phyloP scores from a whole-genome alignment of 1,140 invertebrate genomes.

The Lucilia cuprina region DNA sequence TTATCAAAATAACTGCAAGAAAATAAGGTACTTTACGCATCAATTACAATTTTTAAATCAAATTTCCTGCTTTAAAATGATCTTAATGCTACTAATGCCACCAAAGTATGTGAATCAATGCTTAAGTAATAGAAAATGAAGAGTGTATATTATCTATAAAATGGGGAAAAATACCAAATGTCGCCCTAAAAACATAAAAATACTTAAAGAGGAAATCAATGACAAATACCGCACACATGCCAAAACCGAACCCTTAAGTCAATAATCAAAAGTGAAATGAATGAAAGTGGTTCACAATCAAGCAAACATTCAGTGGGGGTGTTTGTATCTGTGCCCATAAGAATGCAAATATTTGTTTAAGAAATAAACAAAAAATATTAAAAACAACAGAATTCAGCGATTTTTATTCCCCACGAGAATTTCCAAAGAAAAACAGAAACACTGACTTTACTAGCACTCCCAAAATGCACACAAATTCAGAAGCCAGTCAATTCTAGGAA shows the following conservation, averaged over 20 bases:
- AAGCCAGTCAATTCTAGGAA: slow-evolving; percentile 29
- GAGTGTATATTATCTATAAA: neutral
- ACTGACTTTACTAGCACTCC: slow-evolving; percentile 8
- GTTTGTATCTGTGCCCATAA: slow-evolving; percentile 13
- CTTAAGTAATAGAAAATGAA: neutral
- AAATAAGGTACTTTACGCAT: slow-evolving; percentile 16
- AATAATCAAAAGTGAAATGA: neutral
- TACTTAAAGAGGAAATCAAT: neutral
- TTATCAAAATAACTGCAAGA: slow-evolving; percentile 11
- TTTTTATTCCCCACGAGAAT: slow-evolving; percentile 29
- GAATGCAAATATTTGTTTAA: slow-evolving; percentile 36
- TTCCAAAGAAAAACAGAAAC: neutral
- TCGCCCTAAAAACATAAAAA: neutral
- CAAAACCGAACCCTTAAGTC: neutral
- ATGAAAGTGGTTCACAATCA: neutral
- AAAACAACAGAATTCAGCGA: neutral
- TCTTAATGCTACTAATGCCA: neutral
- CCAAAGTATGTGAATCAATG: neutral
- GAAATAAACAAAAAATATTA: neutral
- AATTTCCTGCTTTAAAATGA: neutral
- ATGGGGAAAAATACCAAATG: neutral
- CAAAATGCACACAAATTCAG: slow-evolving; percentile 3
- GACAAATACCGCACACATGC: slow-evolving; percentile 21
- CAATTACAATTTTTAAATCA: slow-evolving; percentile 11
- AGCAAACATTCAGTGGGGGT: neutral